Conservation (phyloP, 1,140 invertebrate genomes). For the Harpegnathos saltator region DNA sequence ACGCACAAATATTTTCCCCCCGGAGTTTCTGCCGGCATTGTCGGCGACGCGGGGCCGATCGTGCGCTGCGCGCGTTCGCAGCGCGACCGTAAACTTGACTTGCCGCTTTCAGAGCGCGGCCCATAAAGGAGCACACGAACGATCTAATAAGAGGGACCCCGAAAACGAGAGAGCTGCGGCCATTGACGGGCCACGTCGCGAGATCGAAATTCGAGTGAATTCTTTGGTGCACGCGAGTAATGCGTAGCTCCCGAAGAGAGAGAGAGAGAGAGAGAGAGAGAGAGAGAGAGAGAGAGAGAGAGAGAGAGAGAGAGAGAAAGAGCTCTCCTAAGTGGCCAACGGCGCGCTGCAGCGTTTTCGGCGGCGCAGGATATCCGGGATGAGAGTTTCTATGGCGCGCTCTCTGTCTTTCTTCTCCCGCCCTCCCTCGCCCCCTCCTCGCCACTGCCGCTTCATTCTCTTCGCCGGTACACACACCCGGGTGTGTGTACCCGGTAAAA, state of each 20-base stretch:
- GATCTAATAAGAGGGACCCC: slow-evolving; percentile 25
- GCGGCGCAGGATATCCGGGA: slow-evolving; percentile 81
- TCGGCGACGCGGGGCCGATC: slow-evolving; percentile 1
- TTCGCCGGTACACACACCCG: slow-evolving; percentile 69
- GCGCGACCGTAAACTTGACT: slow-evolving; percentile 35
- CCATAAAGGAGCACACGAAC: slow-evolving; percentile 27
- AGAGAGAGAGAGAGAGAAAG: too few relatives aligned
- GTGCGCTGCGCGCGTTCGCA: slow-evolving; percentile 1
- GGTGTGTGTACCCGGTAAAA: too few relatives aligned
- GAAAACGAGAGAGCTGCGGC: background rate
- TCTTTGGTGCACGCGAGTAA: slow-evolving; percentile 35
- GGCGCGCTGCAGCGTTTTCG: slow-evolving; percentile 71
- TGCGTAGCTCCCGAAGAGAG: slow-evolving; percentile 66
- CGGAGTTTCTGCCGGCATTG: slow-evolving; percentile 43
- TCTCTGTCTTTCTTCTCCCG: slow-evolving; percentile 65
- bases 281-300: too few relatives aligned
- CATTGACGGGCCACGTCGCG: slow-evolving; percentile 52
- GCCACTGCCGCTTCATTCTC: slow-evolving; percentile 67
- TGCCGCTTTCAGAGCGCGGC: slow-evolving; percentile 40
- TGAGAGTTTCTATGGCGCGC: slow-evolving; percentile 77
- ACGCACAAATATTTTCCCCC: background rate
- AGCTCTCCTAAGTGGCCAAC: slow-evolving; percentile 80
- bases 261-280: too few relatives aligned
- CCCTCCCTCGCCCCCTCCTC: too few relatives aligned
- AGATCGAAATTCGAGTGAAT: slow-evolving; percentile 72